A percentile compares a stretch with the other conserved stretches of the same genome.
phyloP scores from a whole-genome alignment of 2,113 vertebrate genomes.

The Myiopsitta monachus region DNA sequence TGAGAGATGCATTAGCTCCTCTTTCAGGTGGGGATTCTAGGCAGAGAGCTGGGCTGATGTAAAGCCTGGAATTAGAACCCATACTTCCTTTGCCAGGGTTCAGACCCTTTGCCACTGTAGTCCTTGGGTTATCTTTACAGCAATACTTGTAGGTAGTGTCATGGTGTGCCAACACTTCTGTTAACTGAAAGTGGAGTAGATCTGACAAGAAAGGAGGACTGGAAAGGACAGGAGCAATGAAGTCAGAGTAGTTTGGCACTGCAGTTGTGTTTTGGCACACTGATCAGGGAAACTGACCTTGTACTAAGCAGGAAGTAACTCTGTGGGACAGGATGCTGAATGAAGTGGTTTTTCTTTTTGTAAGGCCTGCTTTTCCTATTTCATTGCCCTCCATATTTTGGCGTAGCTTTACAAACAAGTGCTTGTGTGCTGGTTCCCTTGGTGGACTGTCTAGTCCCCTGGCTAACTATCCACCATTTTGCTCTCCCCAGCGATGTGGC shows the following conservation, averaged over 20 bases:
- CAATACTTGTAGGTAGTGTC: not conserved
- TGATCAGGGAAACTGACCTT: not conserved
- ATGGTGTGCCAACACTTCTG: not conserved
- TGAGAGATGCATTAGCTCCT: not conserved
- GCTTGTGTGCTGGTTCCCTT: not conserved
- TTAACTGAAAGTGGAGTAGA: not conserved
- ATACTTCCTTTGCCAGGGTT: not conserved
- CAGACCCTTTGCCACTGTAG: not conserved
- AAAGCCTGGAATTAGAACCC: not conserved
- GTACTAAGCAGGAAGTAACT: not conserved
- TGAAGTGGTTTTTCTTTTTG: not conserved
- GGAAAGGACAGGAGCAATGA: not conserved
- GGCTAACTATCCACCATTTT: not conserved
- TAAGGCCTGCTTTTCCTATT: not conserved
- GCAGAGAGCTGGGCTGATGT: not conserved
- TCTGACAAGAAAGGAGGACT: not conserved
- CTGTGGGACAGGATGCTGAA: not conserved
- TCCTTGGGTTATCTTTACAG: not conserved
- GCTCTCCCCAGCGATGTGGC: not conserved
- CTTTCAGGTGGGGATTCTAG: not conserved
- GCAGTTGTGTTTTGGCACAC: not conserved
- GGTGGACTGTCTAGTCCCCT: not conserved
- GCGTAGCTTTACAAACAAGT: not conserved
- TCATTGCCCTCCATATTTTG: not conserved
- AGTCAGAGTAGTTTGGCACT: not conserved